Base-by-base conservation (phyloP, 2,888 invertebrate species). In the Chloroclysta siterata region DNA sequence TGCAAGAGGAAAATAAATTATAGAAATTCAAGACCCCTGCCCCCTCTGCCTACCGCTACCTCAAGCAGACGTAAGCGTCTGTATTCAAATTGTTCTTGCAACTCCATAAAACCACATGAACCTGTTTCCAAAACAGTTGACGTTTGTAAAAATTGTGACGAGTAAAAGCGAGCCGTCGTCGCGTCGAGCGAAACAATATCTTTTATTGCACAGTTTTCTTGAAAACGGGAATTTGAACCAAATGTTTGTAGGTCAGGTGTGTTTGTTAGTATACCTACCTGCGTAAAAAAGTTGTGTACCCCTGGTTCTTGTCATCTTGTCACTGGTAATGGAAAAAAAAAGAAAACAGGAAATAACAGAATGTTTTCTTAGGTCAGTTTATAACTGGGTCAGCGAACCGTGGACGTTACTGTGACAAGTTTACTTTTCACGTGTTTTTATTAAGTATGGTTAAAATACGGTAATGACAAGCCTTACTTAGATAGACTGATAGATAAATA, bases 211-310 rank as follows among this genome's bases (percentile, higher is more conserved):
- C 36, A 14, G 42, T 51, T 63, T 53, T 62, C 28, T 13, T 53
- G 14, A 51, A 63, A 64, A 64, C 64, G 64, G 56, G 56, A 56
- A 48, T 56, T 29, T 36, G 55, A 57, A 51, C 55, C 46, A 54
- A 64, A 60, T 60, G 55, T 60, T 50, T 64, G 64, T 60, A 41
- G 64, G 64, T 56, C 60, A 64, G 33, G 28, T 63, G 29, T 56
- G 58, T 63, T 46, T 63, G 48, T 57, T 61, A 33, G 47, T 47
- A 17, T 46, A 46, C 46, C 17, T 52, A 53, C 17, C 46, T 50
- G 36, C 33, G 53, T 48, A 22, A 55, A 47, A 36, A 54, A 36
- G 39, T 58, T 58, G 48, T 44, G 57, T 47, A 14, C 28, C 41
- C n/a, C 55, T 55, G 60, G 51, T 51, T 48, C 60, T 22, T 33